phyloP scores from a whole-genome alignment of 1,140 invertebrate species.

The Theocolax elegans region DNA sequence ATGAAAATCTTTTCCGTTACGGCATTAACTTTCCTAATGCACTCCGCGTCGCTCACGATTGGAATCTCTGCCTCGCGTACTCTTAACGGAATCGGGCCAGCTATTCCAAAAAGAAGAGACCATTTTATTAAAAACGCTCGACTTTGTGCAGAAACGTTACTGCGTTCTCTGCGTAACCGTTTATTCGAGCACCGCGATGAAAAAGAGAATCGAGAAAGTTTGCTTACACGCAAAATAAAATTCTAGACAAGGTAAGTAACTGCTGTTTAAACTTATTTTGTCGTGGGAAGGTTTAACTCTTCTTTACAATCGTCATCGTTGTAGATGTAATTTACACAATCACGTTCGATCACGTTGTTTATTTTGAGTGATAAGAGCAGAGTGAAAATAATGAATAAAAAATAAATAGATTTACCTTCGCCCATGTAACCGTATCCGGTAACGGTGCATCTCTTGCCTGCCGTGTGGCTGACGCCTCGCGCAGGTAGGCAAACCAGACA shows the following conservation, averaged over 20 bases:
- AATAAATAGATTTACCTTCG: conserved; percentile 76
- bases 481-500: conserved; percentile 90
- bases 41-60: conserved; percentile 92
- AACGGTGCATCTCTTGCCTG: conserved; percentile 90
- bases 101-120: conserved; percentile 65
- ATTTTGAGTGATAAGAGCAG: too few relatives aligned
- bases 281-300: too few relatives aligned
- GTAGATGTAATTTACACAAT: too few relatives aligned
- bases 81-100: conserved; percentile 88
- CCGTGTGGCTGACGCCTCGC: conserved; percentile 83
- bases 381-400: neutral
- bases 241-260: too few relatives aligned
- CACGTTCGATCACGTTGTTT: too few relatives aligned
- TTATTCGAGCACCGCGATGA: neutral
- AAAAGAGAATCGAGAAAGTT: too few relatives aligned
- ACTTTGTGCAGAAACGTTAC: conserved; percentile 3
- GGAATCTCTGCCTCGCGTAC: conserved; percentile 92
- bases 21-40: conserved; percentile 90
- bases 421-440: conserved; percentile 95
- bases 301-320: too few relatives aligned
- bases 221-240: too few relatives aligned
- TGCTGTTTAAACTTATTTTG: too few relatives aligned
- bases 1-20: conserved; percentile 95
- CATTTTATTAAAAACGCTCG: conserved; percentile 16
- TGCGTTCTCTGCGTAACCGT: too few relatives aligned